These are phyloP conservation scores for Eupeodes luniger DNA, from an alignment of 2,888 invertebrate species.

Conservation along the genomic window DNA sequence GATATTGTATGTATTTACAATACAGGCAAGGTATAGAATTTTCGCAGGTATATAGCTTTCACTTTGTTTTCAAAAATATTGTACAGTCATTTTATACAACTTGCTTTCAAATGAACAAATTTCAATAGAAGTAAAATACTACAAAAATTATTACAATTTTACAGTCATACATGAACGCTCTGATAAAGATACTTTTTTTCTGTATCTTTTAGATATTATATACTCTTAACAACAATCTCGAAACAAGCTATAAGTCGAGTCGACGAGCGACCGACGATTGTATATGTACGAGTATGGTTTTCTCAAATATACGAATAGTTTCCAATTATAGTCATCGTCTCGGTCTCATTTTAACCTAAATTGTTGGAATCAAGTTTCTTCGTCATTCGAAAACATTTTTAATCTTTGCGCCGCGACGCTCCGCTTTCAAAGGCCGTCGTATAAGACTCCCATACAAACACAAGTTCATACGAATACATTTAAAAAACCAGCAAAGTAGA, in stretches of 20 bases:
- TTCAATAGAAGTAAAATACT: neutral
- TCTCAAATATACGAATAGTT: conserved; percentile 52
- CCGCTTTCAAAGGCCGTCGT: conserved; percentile 41
- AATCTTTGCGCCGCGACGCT: conserved; percentile 26
- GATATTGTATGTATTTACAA: neutral
- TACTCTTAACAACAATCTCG: neutral
- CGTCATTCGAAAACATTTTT: conserved; percentile 72
- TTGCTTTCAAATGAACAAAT: neutral
- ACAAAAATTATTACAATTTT: neutral
- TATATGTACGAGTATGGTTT: neutral
- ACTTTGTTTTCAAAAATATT: conserved; percentile 47
- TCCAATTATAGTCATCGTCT: conserved; percentile 68
- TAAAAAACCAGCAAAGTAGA: conserved; percentile 30
- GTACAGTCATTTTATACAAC: neutral
- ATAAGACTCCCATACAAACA: conserved; percentile 40
- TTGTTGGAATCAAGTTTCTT: conserved; percentile 66
- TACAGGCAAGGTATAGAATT: neutral
- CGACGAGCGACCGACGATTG: neutral
- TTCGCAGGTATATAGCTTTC: conserved; percentile 42
- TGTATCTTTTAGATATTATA: conserved; percentile 8
- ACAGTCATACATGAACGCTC: conserved; percentile 31
- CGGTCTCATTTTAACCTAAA: conserved; percentile 51
- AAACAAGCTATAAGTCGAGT: conserved; percentile 19
- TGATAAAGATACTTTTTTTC: conserved; percentile 30
- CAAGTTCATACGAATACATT: conserved; percentile 23